These are phyloP conservation scores for Hemistola chrysoprasaria DNA, from an alignment of 2,888 invertebrate genomes.

Conservation along the genomic window DNA sequence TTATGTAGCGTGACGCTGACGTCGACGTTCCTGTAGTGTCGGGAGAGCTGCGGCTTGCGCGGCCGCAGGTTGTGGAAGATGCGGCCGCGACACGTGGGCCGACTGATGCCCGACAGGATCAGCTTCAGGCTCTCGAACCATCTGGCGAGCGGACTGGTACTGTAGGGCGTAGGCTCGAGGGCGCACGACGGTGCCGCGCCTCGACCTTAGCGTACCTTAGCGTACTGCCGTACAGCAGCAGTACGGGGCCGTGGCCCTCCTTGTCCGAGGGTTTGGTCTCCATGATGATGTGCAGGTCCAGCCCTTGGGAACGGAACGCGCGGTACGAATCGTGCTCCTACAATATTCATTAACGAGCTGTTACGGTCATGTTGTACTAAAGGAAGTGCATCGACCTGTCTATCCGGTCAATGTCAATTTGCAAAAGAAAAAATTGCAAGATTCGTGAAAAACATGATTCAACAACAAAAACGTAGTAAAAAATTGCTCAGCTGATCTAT, in stretches of 20 bases:
- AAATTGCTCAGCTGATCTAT: no score
- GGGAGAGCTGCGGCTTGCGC: slow-evolving; percentile 94
- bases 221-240: slow-evolving; percentile 95
- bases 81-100: slow-evolving; percentile 95
- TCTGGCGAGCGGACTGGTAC: no score
- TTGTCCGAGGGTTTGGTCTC: slow-evolving; percentile 73
- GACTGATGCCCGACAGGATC: slow-evolving; percentile 94
- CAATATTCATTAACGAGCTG: no score
- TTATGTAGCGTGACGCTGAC: slow-evolving; percentile 93
- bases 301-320: slow-evolving; percentile 88
- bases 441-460: no score
- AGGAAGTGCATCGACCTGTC: no score
- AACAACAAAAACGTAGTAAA: no score
- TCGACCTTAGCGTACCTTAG: no score
- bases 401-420: no score
- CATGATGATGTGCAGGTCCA: slow-evolving; percentile 71
- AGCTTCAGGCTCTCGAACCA: slow-evolving; percentile 98
- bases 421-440: no score
- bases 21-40: slow-evolving; percentile 95
- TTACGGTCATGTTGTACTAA: no score
- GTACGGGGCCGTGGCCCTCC: slow-evolving; percentile 86
- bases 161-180: no score
- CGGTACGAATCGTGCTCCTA: slow-evolving; percentile 97
- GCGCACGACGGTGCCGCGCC: no score
- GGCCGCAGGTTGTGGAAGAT: slow-evolving; percentile 93